Base-by-base conservation (phyloP, 2,888 invertebrate species). In the Drosophila pseudotakahashii region DNA sequence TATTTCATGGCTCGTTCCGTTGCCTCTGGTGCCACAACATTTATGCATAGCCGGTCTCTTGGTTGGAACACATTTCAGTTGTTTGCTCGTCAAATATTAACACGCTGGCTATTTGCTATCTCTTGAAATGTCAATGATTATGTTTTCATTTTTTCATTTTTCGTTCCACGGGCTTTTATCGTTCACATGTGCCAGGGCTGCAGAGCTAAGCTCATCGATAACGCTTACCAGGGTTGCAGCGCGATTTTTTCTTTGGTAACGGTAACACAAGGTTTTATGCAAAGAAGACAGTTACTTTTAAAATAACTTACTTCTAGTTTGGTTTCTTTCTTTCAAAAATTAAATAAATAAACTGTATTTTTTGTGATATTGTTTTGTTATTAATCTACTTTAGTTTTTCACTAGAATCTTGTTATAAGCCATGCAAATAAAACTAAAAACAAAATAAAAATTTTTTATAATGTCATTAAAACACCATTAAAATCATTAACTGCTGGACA, bases 1-100 rank as follows among this genome's bases (percentile, higher is more conserved):
- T 81, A 78, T 84, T 82, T 87, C 90, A 90, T 89, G 70, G 73
- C 81, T 79, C 53, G 39, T 59, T 55, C 53, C 58, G 63, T 54
- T 53, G 41, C 45, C 70, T 45, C n/a, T 37, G n/a, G 9, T 57
- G 42, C 36, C 39, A 19, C 48, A 19, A 44, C 42, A 26, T 41
- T 52, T 63, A 59, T 41, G 60, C 51, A 67, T 76, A 64, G 50
- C 52, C 45, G 52, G 52, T 68, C 67, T 78, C 47, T 73, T 76
- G 36, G 11, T 48, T 41, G 39, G 61, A 71, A 72, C 75, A 84
- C 89, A 83, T 88, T 69, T 39, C 44, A 41, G 41, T 34, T 73
- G 39, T 44, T 66, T 75, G 73, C 34, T 64, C 48, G 50, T 44
- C n/a, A 60, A 52, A 51, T 57, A 57, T 63, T 64, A 58, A 67